Conservation (phyloP, 2,888 invertebrate species). For the Calephelis perditalis region DNA sequence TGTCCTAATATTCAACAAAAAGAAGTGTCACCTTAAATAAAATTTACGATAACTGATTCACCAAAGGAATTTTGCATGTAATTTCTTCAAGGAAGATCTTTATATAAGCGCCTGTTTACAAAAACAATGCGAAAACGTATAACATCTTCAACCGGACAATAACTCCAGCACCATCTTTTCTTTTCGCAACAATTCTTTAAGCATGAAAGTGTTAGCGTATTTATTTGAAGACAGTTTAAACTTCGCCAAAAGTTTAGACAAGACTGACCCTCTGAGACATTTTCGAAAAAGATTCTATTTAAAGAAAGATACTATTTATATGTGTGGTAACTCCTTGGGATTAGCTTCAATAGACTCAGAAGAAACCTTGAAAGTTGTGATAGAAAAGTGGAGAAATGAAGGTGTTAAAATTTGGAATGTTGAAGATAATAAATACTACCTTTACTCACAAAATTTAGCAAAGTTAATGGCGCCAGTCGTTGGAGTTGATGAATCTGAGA, state of each 20-base stretch:
- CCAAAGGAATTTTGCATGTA: neutral
- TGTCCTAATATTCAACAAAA: neutral
- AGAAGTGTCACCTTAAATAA: neutral
- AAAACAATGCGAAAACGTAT: neutral
- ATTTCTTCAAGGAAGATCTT: conserved; percentile 3
- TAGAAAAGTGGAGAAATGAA: conserved; percentile 54
- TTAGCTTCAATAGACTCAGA: conserved; percentile 57
- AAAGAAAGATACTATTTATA: conserved; percentile 48
- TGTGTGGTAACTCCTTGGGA: conserved; percentile 65
- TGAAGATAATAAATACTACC: conserved; percentile 49
- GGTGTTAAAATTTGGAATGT: conserved; percentile 55
- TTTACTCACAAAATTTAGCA: conserved; percentile 47
- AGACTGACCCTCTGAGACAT: conserved; percentile 50
- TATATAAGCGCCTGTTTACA: conserved; percentile 5
- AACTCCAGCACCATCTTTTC: neutral
- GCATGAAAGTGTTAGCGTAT: conserved; percentile 1
- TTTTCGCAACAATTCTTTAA: no score
- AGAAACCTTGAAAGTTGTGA: conserved; percentile 36
- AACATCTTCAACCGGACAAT: neutral
- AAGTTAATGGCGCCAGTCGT: conserved; percentile 55
- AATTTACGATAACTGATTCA: conserved; percentile 2
- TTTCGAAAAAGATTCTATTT: conserved; percentile 52
- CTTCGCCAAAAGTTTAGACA: conserved; percentile 49
- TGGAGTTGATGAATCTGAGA: conserved; percentile 50
- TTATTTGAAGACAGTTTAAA: conserved; percentile 43